Conservation (phyloP, 1,140 invertebrate species). For the Neodiprion lecontei region DNA sequence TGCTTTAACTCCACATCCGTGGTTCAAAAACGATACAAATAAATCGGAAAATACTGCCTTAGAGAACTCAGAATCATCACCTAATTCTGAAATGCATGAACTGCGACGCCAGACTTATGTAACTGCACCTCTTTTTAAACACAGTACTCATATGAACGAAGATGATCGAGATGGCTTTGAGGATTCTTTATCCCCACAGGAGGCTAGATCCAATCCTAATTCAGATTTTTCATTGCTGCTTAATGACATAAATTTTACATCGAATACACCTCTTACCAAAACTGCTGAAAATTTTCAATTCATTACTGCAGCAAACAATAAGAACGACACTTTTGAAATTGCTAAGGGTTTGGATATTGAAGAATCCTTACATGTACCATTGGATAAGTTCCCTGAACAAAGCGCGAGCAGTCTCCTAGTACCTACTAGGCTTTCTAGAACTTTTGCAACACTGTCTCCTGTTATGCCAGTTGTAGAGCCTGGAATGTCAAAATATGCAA, state of each 20-base stretch:
- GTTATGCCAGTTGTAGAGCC: background rate
- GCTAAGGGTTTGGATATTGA: background rate
- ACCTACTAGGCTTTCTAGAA: background rate
- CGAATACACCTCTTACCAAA: constrained; percentile 20
- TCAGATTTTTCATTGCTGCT: constrained; percentile 47
- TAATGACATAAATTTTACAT: constrained; percentile 44
- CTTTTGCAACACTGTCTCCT: background rate
- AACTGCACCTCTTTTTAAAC: constrained; percentile 31
- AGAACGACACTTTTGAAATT: background rate
- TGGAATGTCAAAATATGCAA: constrained; percentile 28
- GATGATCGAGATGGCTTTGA: constrained; percentile 25
- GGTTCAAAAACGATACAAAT: background rate
- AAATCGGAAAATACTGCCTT: background rate
- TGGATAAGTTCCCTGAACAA: background rate
- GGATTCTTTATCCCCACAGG: constrained; percentile 38
- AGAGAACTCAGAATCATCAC: background rate
- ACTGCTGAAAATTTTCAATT: background rate
- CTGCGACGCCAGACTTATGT: constrained; percentile 45
- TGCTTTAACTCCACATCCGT: constrained; percentile 18
- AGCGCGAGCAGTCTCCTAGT: background rate
- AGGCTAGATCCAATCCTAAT: constrained; percentile 1
- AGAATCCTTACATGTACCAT: background rate
- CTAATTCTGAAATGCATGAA: constrained; percentile 17
- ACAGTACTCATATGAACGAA: background rate
- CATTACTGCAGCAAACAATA: background rate